phyloP scores from a whole-genome alignment of 2,797 vertebrate species.

The Schizothorax lantsangensis region DNA sequence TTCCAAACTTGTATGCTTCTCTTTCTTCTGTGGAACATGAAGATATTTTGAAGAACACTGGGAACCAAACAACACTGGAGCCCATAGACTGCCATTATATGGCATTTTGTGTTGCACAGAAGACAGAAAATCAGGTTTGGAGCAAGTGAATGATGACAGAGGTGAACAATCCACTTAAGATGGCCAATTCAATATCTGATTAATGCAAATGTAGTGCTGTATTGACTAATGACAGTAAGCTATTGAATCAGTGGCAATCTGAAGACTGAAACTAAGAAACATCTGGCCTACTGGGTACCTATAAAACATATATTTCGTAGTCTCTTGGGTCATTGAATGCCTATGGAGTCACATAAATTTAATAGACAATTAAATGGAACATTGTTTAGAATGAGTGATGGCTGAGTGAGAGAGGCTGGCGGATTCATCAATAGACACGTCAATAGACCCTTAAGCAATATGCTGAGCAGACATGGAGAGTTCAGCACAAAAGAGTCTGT shows the following conservation, averaged over 20 bases:
- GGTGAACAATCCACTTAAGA: neutral
- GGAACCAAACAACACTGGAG: neutral
- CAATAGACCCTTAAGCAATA: slow-evolving; percentile 23
- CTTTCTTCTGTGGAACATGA: neutral
- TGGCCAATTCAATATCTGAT: neutral
- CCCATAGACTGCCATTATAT: neutral
- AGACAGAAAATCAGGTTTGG: neutral
- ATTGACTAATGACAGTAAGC: neutral
- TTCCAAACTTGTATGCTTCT: neutral
- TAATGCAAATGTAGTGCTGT: neutral
- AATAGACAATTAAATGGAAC: neutral
- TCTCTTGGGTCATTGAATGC: neutral
- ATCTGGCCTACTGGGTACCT: neutral
- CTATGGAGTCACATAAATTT: slow-evolving; percentile 1
- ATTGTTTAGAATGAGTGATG: slow-evolving; percentile 17
- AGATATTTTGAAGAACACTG: neutral
- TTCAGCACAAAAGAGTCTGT: neutral
- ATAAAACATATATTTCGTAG: neutral
- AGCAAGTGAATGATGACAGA: neutral
- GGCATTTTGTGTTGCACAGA: neutral
- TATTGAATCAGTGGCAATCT: neutral
- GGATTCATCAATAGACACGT: neutral
- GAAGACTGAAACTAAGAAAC: neutral
- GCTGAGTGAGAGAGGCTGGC: neutral
- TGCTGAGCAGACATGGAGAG: neutral